phyloP scores from a whole-genome alignment of 2,888 invertebrate species.

The Neoascia interrupta region DNA sequence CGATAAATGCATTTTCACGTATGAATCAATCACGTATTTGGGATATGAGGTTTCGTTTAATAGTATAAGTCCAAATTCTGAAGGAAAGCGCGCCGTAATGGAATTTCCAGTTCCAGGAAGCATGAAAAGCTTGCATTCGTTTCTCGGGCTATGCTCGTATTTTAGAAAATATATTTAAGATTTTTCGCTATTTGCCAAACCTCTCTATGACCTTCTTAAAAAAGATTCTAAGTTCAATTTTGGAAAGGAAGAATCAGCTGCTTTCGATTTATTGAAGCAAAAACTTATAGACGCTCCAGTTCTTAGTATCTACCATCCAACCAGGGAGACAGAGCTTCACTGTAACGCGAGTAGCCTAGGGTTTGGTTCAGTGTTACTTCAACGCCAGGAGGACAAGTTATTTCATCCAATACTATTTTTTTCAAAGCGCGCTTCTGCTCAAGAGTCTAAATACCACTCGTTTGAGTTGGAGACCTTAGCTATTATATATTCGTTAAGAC shows the following conservation, averaged over 20 bases:
- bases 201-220: not conserved
- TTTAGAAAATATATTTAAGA: conserved; percentile 18
- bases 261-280: conserved; percentile 11
- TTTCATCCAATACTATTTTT: conserved; percentile 28
- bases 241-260: not conserved
- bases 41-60: not conserved
- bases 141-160: conserved; percentile 12
- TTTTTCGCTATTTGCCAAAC: conserved; percentile 3
- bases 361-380: not conserved
- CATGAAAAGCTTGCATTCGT: not conserved
- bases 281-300: conserved; percentile 19
- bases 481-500: conserved; percentile 14
- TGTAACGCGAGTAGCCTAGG: conserved; percentile 38
- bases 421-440: too few relatives aligned
- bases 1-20: conserved; percentile 12
- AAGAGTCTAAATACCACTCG: too few relatives aligned
- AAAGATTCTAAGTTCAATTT: conserved; percentile 16
- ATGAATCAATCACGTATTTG: not conserved
- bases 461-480: not conserved
- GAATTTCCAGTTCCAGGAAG: conserved; percentile 11
- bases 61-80: not conserved
- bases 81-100: not conserved
- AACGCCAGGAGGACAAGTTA: not conserved
- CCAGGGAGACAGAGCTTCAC: not conserved
- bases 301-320: not conserved